Evolutionary conservation across 2,888 invertebrate species (phyloP).

Genomic region (Priocnemis perturbator): DNA sequence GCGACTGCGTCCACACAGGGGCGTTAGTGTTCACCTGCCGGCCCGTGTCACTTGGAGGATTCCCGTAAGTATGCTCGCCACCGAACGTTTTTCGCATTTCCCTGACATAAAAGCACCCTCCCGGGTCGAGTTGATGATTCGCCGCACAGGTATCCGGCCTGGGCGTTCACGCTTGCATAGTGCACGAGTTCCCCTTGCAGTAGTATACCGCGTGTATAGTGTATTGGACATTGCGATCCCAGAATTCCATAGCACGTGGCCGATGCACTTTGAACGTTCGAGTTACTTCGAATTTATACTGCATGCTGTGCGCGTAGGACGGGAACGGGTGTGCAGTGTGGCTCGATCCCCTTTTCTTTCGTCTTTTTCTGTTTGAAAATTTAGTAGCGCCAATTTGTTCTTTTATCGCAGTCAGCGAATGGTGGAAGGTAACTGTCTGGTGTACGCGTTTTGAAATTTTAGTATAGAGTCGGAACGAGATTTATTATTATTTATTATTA

Average conservation of each 20-base stretch:
- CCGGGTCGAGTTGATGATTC: too few species aligned
- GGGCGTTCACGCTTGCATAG: background rate
- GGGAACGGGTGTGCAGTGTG: background rate
- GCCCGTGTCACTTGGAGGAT: slow-evolving; percentile 20
- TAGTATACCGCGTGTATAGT: slow-evolving; percentile 3
- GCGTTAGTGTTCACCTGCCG: slow-evolving; percentile 30
- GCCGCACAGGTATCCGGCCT: background rate
- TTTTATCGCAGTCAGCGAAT: too few species aligned
- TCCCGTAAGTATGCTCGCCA: slow-evolving; percentile 37
- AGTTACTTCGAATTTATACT: background rate
- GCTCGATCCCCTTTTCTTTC: too few species aligned
- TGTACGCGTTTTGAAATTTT: too few species aligned
- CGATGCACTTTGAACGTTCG: slow-evolving; percentile 17
- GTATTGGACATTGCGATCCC: slow-evolving; percentile 24
- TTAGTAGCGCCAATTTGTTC: too few species aligned
- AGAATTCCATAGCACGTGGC: slow-evolving; percentile 44
- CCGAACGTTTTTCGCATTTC: background rate
- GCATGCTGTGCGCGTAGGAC: background rate
- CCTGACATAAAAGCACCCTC: slow-evolving; percentile 16
- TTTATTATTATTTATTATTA: too few species aligned
- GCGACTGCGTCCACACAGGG: slow-evolving; percentile 12
- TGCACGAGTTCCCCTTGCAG: background rate
- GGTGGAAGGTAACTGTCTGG: too few species aligned
- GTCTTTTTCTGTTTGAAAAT: too few species aligned
- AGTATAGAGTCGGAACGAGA: too few species aligned